Percentiles rank a stretch among this genome's conserved stretches.
Evolutionary conservation across 2,888 invertebrate genomes (phyloP).

Genomic region (Cyaniris semiargus): DNA sequence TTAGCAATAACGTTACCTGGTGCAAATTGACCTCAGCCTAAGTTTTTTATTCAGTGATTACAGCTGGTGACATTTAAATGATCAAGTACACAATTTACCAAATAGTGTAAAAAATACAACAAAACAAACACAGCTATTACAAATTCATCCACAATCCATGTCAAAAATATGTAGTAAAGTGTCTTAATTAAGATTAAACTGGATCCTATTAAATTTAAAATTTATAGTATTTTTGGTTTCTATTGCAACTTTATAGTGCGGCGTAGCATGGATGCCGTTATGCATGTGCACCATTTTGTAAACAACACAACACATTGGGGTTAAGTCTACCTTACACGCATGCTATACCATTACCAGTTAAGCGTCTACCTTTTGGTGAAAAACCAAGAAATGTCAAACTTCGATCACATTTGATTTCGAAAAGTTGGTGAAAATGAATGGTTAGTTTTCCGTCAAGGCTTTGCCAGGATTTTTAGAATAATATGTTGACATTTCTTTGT

Average conservation of each 20-base stretch:
- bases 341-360: conserved; percentile 50
- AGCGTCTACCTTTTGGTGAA: conserved; percentile 5
- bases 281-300: conserved; percentile 32
- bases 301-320: conserved; percentile 51
- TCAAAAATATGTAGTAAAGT: too few relatives aligned
- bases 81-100: too few relatives aligned
- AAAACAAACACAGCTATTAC: too few relatives aligned
- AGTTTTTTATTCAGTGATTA: too few relatives aligned
- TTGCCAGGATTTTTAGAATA: background rate
- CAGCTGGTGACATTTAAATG: too few relatives aligned
- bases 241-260: conserved; percentile 22
- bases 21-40: too few relatives aligned
- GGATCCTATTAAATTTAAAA: too few relatives aligned
- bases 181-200: too few relatives aligned
- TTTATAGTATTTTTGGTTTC: conserved; percentile 8
- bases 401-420: background rate
- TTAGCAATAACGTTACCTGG: too few relatives aligned
- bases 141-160: too few relatives aligned
- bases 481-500: background rate
- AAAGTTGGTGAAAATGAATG: background rate
- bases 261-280: conserved; percentile 17
- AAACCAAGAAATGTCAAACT: background rate
- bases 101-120: too few relatives aligned
- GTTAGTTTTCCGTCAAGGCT: background rate
- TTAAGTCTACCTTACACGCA: conserved; percentile 52